Conservation (phyloP, 2,113 vertebrate genomes). For the Corvus moneduloides region DNA sequence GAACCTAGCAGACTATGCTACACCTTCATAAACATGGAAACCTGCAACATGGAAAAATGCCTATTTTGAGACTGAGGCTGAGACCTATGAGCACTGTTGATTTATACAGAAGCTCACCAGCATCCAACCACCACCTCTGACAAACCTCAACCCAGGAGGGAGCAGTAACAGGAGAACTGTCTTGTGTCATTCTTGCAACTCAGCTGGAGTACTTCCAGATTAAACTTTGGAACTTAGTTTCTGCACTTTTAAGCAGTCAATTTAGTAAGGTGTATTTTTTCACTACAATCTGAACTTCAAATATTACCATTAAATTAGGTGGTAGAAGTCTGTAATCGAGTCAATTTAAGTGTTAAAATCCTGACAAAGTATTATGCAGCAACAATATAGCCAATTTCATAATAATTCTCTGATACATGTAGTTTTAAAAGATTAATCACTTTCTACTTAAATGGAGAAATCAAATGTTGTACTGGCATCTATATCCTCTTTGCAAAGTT, state of each 20-base stretch:
- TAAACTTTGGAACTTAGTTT: neutral
- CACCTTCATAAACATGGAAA: neutral
- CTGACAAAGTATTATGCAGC: neutral
- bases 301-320: neutral
- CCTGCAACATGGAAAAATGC: neutral
- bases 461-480: neutral
- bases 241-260: neutral
- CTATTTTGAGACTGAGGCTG: neutral
- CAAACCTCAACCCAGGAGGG: neutral
- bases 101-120: neutral
- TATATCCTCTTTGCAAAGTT: neutral
- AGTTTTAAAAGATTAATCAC: neutral
- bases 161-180: neutral
- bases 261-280: rapidly evolving
- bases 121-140: neutral
- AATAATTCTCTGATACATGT: neutral
- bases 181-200: neutral
- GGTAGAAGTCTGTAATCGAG: neutral
- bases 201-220: neutral
- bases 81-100: neutral
- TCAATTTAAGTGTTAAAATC: neutral
- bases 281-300: neutral
- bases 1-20: neutral
- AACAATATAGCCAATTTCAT: neutral
- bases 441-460: neutral